Conservation (phyloP, 2,888 invertebrate species). For the Cosmopolites sordidus region DNA sequence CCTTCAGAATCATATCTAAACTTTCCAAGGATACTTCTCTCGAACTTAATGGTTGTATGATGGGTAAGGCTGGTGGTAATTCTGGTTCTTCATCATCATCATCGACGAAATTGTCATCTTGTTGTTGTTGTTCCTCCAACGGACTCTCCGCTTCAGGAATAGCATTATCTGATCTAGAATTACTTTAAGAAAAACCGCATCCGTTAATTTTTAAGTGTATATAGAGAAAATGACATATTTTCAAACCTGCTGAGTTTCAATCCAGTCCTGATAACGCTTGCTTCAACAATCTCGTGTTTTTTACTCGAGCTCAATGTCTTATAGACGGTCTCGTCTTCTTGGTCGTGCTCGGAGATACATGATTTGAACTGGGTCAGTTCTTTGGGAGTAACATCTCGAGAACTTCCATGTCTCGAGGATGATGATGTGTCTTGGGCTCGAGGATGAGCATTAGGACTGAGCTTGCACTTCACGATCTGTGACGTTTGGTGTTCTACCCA, state of each 20-base stretch:
- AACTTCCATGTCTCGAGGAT: conserved; percentile 7
- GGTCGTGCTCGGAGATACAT: conserved; percentile 48
- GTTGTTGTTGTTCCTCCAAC: conserved; percentile 24
- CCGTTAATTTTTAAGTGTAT: not conserved
- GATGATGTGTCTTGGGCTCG: conserved; percentile 11
- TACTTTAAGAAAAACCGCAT: not conserved
- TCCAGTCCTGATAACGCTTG: conserved; percentile 59
- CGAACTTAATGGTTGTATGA: conserved; percentile 74
- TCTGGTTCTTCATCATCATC: conserved; percentile 77
- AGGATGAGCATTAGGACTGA: conserved; percentile 16
- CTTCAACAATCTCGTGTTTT: conserved; percentile 57
- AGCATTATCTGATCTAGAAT: conserved; percentile 30
- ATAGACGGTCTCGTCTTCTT: conserved; percentile 44
- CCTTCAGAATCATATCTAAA: conserved; percentile 65
- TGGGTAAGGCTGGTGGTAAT: conserved; percentile 74
- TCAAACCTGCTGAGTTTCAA: conserved; percentile 46
- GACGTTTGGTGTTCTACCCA: conserved; percentile 90
- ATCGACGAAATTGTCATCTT: conserved; percentile 54
- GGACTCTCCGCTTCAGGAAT: conserved; percentile 43
- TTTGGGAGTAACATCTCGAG: conserved; percentile 42
- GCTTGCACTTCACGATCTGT: conserved; percentile 66
- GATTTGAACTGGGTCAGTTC: conserved; percentile 62
- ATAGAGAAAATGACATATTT: not conserved
- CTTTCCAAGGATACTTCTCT: conserved; percentile 81
- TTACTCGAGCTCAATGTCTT: conserved; percentile 49